phyloP scores from a whole-genome alignment of 2,888 invertebrate species.

The Pogonocherus hispidulus region DNA sequence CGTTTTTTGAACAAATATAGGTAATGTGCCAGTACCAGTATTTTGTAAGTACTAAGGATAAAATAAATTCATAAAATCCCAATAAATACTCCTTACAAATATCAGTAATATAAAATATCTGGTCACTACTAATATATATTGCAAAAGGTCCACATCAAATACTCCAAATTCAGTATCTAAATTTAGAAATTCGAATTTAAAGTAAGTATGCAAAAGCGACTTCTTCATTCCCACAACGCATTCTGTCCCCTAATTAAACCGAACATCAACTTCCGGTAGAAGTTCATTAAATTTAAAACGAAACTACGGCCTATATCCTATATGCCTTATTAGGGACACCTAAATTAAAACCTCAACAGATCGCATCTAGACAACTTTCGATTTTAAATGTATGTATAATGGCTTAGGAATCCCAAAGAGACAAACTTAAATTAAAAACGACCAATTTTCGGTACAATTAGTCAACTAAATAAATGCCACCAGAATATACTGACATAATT shows the following conservation, averaged over 20 bases:
- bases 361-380: background rate
- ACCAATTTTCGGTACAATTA: no score
- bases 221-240: conserved; percentile 50
- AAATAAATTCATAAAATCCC: no score
- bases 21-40: no score
- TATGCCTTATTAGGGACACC: conserved; percentile 52
- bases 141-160: no score
- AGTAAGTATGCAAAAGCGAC: conserved; percentile 47
- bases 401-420: background rate
- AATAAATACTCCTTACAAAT: no score
- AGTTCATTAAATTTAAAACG: conserved; percentile 57
- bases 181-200: conserved; percentile 43
- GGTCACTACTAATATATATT: no score
- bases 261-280: conserved; percentile 60
- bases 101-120: no score
- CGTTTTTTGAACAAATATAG: no score
- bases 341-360: conserved; percentile 28
- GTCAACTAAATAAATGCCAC: no score
- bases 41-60: no score
- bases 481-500: no score
- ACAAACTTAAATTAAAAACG: no score
- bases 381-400: conserved; percentile 8
- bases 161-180: conserved; percentile 35
- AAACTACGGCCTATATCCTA: conserved; percentile 41
- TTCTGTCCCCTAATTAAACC: conserved; percentile 60